Evolutionary conservation across 92 coral and sea anemone genomes (phyloP).

Genomic region (Phenganax marumi): DNA sequence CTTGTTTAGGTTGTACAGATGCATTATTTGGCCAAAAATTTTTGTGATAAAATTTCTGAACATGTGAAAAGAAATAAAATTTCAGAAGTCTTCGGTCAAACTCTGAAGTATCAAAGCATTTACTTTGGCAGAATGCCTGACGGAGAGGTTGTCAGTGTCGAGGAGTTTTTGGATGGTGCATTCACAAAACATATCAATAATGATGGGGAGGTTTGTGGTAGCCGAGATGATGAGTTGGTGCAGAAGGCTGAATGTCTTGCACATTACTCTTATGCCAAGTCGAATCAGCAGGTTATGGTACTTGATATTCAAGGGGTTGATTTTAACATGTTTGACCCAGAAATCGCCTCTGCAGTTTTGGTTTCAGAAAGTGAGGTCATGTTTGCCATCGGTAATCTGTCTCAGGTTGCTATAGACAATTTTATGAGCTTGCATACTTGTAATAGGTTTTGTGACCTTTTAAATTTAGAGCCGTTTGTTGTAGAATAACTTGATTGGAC

Average conservation of each 20-base stretch:
- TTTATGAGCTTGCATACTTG: slow-evolving; percentile 38
- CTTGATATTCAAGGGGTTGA: slow-evolving; percentile 47
- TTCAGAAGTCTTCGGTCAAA: slow-evolving; percentile 40
- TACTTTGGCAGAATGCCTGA: slow-evolving; percentile 43
- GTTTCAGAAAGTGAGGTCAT: slow-evolving; percentile 28
- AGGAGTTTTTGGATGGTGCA: slow-evolving; percentile 43
- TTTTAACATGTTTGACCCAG: slow-evolving; percentile 45
- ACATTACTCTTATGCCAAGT: slow-evolving; percentile 36
- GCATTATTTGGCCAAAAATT: slow-evolving; percentile 53
- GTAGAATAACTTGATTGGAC: too few species aligned
- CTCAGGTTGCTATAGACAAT: slow-evolving; percentile 40
- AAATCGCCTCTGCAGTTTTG: slow-evolving; percentile 45
- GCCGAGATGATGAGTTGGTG: background rate
- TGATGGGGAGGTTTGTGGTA: slow-evolving; percentile 32
- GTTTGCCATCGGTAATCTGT: slow-evolving; percentile 47
- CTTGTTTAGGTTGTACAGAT: slow-evolving; percentile 42
- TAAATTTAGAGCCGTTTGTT: slow-evolving; percentile 17
- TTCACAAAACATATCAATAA: slow-evolving; percentile 47
- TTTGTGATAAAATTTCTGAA: slow-evolving; percentile 18
- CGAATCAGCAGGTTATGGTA: slow-evolving; percentile 46
- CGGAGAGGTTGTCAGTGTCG: slow-evolving; percentile 45
- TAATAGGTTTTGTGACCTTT: slow-evolving; percentile 31
- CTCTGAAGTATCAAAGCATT: slow-evolving; percentile 37
- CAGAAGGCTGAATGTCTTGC: slow-evolving; percentile 46
- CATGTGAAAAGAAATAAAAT: slow-evolving; percentile 27